These are phyloP conservation scores for Nanorana parkeri DNA, from an alignment of 2,113 vertebrate genomes.

Conservation along the genomic window DNA sequence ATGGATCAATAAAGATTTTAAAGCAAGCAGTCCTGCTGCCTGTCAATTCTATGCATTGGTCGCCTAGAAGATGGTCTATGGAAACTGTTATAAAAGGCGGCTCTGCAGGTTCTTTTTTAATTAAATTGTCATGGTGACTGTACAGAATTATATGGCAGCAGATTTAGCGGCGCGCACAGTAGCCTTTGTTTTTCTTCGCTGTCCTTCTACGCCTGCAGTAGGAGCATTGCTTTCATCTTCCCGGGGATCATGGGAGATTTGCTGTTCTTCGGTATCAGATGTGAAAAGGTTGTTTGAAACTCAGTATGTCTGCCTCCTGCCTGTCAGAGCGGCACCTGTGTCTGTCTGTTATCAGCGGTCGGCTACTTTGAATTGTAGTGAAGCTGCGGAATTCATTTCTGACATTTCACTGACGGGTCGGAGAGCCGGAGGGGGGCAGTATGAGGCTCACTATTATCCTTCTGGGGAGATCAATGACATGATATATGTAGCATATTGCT, in stretches of 20 bases:
- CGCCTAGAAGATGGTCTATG: too few relatives aligned
- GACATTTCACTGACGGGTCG: slow-evolving; percentile 12
- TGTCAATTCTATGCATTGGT: too few relatives aligned
- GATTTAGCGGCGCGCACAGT: background rate
- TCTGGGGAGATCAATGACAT: background rate
- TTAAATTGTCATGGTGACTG: too few relatives aligned
- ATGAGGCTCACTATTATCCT: background rate
- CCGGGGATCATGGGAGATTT: slow-evolving; percentile 54
- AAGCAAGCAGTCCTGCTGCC: too few relatives aligned
- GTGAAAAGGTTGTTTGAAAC: slow-evolving; percentile 51
- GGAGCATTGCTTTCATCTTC: background rate
- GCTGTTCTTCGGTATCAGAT: slow-evolving; percentile 57
- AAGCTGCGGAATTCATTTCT: slow-evolving; percentile 31
- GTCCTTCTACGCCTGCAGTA: background rate
- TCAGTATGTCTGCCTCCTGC: slow-evolving; percentile 24
- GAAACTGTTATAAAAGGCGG: too few relatives aligned
- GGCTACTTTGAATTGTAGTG: background rate
- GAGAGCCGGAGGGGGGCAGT: background rate
- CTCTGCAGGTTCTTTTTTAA: too few relatives aligned
- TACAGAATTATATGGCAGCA: too few relatives aligned
- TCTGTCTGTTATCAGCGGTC: slow-evolving; percentile 13
- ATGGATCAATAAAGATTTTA: too few relatives aligned
- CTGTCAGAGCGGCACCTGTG: slow-evolving; percentile 29
- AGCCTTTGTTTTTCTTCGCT: slow-evolving; percentile 17
- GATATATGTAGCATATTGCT: too few relatives aligned